A percentile compares a stretch with the other conserved stretches of the same genome.
phyloP scores from a whole-genome alignment of 2,113 vertebrate species.

The Eidolon helvum region DNA sequence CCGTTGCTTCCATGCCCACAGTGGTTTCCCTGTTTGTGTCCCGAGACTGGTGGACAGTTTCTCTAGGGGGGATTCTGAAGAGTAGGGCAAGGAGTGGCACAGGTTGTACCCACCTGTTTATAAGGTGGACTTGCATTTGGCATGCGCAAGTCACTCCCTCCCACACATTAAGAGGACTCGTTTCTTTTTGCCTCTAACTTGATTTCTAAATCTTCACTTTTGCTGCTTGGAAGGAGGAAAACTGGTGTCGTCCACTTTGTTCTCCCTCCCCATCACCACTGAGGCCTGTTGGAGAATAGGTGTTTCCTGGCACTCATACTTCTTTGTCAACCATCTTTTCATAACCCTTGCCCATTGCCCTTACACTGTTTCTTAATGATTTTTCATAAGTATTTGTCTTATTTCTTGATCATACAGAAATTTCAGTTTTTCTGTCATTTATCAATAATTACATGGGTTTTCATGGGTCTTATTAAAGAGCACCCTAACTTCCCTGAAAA shows the following conservation, averaged over 20 bases:
- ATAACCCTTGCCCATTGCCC: background rate
- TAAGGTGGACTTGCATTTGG: fast-evolving
- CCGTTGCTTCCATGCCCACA: fast-evolving
- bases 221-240: background rate
- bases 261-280: background rate
- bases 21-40: background rate
- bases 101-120: background rate
- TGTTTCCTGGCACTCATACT: fast-evolving
- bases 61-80: background rate
- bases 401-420: background rate
- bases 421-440: background rate
- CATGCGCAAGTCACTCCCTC: fast-evolving
- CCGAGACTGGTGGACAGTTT: background rate
- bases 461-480: background rate
- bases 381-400: background rate
- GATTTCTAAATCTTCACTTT: background rate
- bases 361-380: background rate
- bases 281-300: fast-evolving
- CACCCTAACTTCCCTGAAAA: background rate
- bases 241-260: fast-evolving
- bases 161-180: fast-evolving
- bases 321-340: background rate
- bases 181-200: background rate
- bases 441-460: background rate
- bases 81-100: fast-evolving